A percentile compares a stretch with the other conserved stretches of the same genome.
Conservation (phyloP, 1,140 invertebrate genomes). For the Mamestra configurata region DNA sequence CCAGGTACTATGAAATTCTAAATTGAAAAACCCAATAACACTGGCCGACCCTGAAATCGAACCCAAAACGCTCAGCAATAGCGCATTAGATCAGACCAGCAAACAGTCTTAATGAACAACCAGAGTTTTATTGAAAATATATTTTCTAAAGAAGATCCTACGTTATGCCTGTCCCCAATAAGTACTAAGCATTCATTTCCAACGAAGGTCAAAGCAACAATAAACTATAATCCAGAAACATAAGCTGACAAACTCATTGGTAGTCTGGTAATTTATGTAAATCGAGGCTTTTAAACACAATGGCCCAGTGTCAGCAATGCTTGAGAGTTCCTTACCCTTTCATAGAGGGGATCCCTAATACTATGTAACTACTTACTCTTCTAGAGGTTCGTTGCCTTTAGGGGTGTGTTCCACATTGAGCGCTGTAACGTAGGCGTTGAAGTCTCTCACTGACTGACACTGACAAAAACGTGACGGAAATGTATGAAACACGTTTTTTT, state of each 20-base stretch:
- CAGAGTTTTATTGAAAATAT: too few species aligned
- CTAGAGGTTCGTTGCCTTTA: not conserved
- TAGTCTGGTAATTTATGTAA: constrained; percentile 3
- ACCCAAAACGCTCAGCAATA: too few species aligned
- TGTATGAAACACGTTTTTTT: not conserved
- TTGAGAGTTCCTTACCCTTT: constrained; percentile 7
- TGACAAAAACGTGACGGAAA: too few species aligned
- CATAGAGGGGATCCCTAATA: constrained; percentile 1
- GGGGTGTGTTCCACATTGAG: not conserved
- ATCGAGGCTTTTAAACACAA: constrained; percentile 22
- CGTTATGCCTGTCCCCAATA: too few species aligned
- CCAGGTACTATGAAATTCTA: too few species aligned
- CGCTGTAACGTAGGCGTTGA: not conserved
- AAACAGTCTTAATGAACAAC: too few species aligned
- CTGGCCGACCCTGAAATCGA: too few species aligned
- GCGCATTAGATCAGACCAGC: too few species aligned
- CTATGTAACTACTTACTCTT: constrained; percentile 1
- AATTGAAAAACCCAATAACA: too few species aligned
- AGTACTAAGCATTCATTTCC: too few species aligned
- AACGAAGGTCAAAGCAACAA: too few species aligned
- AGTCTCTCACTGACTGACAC: not conserved
- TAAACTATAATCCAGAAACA: constrained; percentile 7
- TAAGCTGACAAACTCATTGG: not conserved
- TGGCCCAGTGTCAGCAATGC: not conserved
- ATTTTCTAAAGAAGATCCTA: too few species aligned